phyloP scores from a whole-genome alignment of 1,140 invertebrate species.

The Nautilus pompilius region DNA sequence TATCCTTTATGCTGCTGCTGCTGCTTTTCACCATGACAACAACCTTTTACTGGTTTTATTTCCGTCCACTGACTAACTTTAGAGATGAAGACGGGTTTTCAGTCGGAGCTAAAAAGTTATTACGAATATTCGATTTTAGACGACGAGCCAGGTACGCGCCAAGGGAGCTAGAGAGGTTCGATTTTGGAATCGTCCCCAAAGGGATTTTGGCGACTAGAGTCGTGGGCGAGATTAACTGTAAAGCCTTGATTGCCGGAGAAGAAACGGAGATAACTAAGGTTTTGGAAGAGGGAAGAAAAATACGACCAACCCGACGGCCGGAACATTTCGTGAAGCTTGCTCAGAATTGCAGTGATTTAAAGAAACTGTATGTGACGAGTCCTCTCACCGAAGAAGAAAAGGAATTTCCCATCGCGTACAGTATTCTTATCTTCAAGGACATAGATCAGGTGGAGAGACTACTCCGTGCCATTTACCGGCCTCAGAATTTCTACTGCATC shows the following conservation, averaged over 20 bases:
- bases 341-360: slow-evolving; percentile 2
- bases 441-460: slow-evolving; percentile 32
- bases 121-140: no score
- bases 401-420: slow-evolving; percentile 29
- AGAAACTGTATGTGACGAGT: neutral
- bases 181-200: neutral
- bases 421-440: slow-evolving; percentile 27
- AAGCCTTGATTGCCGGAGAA: neutral
- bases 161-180: no score
- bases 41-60: no score
- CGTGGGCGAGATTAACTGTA: neutral
- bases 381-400: slow-evolving; percentile 11
- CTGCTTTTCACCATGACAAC: no score
- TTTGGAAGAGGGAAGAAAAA: neutral
- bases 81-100: no score
- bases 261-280: neutral
- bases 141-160: no score
- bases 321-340: neutral
- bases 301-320: neutral
- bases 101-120: no score
- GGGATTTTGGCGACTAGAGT: neutral
- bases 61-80: no score
- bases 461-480: slow-evolving; percentile 32
- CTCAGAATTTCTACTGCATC: slow-evolving; percentile 45
- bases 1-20: no score